Evolutionary conservation across 2,797 vertebrate species (phyloP).

Genomic region (Glyptemys insculpta): DNA sequence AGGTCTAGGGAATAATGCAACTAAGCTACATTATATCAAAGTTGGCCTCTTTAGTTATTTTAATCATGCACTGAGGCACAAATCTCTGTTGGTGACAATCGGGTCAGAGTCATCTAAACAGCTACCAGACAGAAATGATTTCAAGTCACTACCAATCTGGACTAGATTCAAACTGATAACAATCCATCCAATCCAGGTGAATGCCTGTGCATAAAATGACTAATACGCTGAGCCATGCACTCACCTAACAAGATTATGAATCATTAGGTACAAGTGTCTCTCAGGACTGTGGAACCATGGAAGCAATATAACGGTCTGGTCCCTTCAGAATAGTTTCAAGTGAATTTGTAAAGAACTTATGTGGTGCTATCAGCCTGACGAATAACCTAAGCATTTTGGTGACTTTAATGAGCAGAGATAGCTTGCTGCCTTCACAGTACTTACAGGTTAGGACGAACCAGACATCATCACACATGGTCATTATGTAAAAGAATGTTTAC

Average conservation of each 20-base stretch:
- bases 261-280: background rate
- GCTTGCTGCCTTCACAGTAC: background rate
- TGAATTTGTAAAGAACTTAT: background rate
- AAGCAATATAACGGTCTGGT: background rate
- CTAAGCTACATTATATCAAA: background rate
- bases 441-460: accelerated
- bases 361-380: background rate
- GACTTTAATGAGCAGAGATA: background rate
- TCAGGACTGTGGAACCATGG: background rate
- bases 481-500: accelerated
- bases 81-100: background rate
- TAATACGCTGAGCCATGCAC: accelerated
- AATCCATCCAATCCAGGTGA: background rate
- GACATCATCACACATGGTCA: accelerated
- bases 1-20: background rate
- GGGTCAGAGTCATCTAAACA: accelerated
- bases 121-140: background rate
- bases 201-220: accelerated
- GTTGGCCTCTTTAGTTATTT: background rate
- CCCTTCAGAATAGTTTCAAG: background rate
- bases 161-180: accelerated
- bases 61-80: accelerated
- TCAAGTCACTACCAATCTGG: too few species aligned
- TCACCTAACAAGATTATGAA: background rate
- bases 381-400: background rate